A percentile compares a stretch with the other conserved stretches of the same genome.
Conservation (phyloP, 2,113 vertebrate genomes). For the Semnornis frantzii region DNA sequence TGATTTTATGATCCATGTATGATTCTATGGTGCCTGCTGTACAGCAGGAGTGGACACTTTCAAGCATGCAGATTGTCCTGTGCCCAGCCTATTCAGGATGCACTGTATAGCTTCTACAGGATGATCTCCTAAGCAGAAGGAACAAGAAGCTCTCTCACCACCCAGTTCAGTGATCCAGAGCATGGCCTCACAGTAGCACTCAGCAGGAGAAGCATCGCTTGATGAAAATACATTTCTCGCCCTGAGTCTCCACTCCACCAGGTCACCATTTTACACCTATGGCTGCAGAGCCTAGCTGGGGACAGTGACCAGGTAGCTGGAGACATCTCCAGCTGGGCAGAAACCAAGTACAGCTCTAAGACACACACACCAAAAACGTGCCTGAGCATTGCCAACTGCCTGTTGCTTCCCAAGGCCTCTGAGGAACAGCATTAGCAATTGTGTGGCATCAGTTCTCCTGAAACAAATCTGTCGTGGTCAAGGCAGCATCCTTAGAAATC, state of each 20-base stretch:
- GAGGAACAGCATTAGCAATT: not conserved
- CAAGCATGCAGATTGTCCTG: not conserved
- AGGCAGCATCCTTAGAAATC: conserved; percentile 50
- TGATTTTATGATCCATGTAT: too few species aligned
- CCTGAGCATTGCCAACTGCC: conserved; percentile 15
- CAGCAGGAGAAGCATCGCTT: not conserved
- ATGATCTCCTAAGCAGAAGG: not conserved
- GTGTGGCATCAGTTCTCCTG: conserved; percentile 45
- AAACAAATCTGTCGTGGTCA: conserved; percentile 43
- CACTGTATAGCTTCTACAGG: rapidly evolving
- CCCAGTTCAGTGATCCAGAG: rapidly evolving
- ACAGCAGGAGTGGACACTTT: too few species aligned
- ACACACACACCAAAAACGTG: not conserved
- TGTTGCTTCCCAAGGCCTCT: conserved; percentile 17
- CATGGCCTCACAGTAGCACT: not conserved
- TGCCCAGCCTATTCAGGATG: not conserved
- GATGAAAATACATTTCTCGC: not conserved
- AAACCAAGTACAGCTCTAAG: not conserved
- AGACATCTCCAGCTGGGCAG: not conserved
- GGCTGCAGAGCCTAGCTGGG: not conserved
- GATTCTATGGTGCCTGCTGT: rapidly evolving
- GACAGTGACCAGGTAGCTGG: rapidly evolving
- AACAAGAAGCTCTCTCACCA: not conserved
- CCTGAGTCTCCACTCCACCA: not conserved
- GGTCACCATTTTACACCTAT: not conserved